Base-by-base conservation (phyloP, 2,888 invertebrate species). In the Argyra leucocephala region DNA sequence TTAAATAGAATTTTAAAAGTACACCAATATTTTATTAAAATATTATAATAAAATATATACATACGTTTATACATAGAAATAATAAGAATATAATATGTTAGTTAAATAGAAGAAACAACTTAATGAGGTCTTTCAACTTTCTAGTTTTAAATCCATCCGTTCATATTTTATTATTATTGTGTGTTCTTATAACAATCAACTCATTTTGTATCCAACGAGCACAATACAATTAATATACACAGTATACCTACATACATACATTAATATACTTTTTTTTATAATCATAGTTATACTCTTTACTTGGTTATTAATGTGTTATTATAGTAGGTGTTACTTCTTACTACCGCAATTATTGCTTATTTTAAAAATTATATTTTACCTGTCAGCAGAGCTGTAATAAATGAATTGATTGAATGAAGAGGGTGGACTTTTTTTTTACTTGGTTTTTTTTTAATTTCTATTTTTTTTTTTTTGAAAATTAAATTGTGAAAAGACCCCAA, bases 111-210 rank as follows among this genome's bases (percentile, higher is more conserved):
- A 23, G 23, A 23, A 23, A 23, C 18, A 24, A 58, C 1, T 23
- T 59, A 59, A 59, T 59, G 59, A 59, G 59, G 59, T 59, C 23
- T 59, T 59, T 59, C 59, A 59, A 59, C 59, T 59, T 48, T 48
- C 48, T 48, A 18, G 48, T 48, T 18, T n/a, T 48, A 48, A 18
- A 12, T 37, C 37, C 48, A 48, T 18, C 18, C 15, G 5, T 15
- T 12, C 7, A n/a, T n/a, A n/a, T n/a, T n/a, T n/a, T n/a, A n/a
- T n/a, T n/a, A n/a, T n/a, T n/a, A n/a, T n/a, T n/a, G n/a, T n/a
- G n/a, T n/a, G n/a, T n/a, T n/a, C n/a, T n/a, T 31, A 31, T 31
- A 31, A 31, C 31, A 31, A 7, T n/a, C n/a, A n/a, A n/a, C n/a
- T n/a, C n/a, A n/a, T n/a, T n/a, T n/a, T n/a, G n/a, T n/a, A n/a